Percentiles rank a stretch among this genome's conserved stretches.
phyloP scores from a whole-genome alignment of 2,113 vertebrate genomes.

The Toxotes jaculatrix region DNA sequence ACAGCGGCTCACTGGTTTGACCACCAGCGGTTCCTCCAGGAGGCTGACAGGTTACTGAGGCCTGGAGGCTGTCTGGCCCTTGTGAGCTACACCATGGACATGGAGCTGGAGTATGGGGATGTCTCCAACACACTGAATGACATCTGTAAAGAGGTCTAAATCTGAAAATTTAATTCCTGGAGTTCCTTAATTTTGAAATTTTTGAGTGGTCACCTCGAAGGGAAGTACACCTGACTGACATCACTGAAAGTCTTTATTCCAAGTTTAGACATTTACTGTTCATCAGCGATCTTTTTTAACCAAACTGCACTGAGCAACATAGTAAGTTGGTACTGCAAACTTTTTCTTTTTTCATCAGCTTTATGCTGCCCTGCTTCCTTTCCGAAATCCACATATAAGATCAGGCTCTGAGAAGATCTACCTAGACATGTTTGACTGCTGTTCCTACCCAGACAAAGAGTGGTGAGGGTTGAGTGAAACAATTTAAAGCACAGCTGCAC shows the following conservation, averaged over 20 bases:
- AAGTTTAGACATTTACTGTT: no score
- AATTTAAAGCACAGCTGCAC: no score
- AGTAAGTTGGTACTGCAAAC: background rate
- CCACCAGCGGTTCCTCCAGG: slow-evolving; percentile 75
- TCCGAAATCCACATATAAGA: slow-evolving; percentile 49
- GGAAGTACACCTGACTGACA: no score
- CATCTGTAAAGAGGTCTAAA: slow-evolving; percentile 81
- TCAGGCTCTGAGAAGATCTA: slow-evolving; percentile 56
- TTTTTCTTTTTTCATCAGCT: slow-evolving; percentile 42
- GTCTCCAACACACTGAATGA: slow-evolving; percentile 73
- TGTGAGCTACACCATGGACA: slow-evolving; percentile 76
- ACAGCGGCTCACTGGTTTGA: slow-evolving; percentile 87
- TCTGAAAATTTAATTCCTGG: background rate
- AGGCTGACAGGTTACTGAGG: slow-evolving; percentile 78
- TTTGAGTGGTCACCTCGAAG: background rate
- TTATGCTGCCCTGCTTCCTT: slow-evolving; percentile 63
- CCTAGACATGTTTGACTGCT: slow-evolving; percentile 79
- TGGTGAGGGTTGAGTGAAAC: slow-evolving; percentile 77
- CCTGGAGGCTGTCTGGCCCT: slow-evolving; percentile 84
- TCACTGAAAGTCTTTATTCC: no score
- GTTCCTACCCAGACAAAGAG: slow-evolving; percentile 83
- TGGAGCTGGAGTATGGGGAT: slow-evolving; percentile 75
- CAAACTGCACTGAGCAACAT: no score
- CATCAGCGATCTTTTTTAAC: no score
- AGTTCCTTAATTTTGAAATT: background rate